A percentile compares a stretch with the other conserved stretches of the same genome.
phyloP scores from a whole-genome alignment of 2,888 invertebrate genomes.

The Willowsia nigromaculata region DNA sequence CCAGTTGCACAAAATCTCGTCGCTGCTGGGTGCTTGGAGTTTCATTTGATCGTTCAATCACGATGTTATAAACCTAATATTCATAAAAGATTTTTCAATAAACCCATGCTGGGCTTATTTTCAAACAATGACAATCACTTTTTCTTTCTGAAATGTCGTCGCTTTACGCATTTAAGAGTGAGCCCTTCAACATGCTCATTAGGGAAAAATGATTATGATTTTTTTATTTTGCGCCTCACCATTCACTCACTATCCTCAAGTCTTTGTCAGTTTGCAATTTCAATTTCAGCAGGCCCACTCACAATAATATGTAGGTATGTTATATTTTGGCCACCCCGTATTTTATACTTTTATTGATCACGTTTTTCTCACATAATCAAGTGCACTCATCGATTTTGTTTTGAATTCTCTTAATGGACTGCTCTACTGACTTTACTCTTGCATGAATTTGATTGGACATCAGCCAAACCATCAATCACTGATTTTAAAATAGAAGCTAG shows the following conservation, averaged over 20 bases:
- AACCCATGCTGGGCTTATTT: background rate
- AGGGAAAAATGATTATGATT: background rate
- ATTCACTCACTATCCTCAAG: background rate
- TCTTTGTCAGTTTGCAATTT: background rate
- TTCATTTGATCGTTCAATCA: background rate
- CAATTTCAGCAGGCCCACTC: background rate
- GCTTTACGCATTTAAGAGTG: background rate
- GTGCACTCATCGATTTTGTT: background rate
- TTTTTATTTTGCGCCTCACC: background rate
- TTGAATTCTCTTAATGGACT: background rate
- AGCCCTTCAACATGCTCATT: background rate
- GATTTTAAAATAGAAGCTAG: background rate
- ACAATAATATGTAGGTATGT: too few relatives aligned
- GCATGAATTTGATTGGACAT: conserved; percentile 35
- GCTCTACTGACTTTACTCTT: conserved; percentile 50
- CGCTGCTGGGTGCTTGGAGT: background rate
- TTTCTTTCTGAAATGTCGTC: conserved; percentile 15
- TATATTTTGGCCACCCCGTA: conserved; percentile 21
- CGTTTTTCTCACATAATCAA: conserved; percentile 15
- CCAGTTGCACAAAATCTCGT: background rate
- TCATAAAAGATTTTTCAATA: background rate
- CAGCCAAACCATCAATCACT: conserved; percentile 37
- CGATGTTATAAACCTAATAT: background rate
- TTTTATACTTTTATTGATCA: conserved; percentile 27
- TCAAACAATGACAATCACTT: conserved; percentile 10